Evolutionary conservation across 2,113 vertebrate genomes (phyloP).

Genomic region (Varanus salvator): DNA sequence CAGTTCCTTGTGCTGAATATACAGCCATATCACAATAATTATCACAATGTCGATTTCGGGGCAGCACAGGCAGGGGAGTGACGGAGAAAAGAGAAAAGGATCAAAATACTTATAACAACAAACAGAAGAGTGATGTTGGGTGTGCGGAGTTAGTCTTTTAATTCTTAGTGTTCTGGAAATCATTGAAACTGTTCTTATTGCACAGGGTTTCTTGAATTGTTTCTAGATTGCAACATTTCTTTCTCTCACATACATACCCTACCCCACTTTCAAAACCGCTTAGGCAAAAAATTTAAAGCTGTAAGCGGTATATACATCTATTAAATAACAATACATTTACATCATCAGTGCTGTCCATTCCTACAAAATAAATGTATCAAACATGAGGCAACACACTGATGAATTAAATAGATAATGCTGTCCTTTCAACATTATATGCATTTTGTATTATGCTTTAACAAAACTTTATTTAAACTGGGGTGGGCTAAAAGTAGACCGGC

Average conservation of each 20-base stretch:
- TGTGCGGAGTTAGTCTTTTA: not conserved
- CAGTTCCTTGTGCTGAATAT: not conserved
- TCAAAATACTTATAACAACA: not conserved
- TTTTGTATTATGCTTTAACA: not conserved
- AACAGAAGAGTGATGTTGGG: not conserved
- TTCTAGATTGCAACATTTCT: not conserved
- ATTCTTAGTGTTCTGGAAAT: not conserved
- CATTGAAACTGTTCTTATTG: not conserved
- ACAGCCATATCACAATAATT: not conserved
- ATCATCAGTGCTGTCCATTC: not conserved
- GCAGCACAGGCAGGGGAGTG: not conserved
- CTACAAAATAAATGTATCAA: not conserved
- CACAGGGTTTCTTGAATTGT: not conserved
- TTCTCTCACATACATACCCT: not conserved
- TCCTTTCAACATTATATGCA: constrained; percentile 12
- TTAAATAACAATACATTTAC: not conserved
- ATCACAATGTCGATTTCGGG: not conserved
- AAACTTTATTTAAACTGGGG: not conserved
- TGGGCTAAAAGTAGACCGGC: not conserved
- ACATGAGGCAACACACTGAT: not conserved
- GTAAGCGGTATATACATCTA: too few relatives aligned
- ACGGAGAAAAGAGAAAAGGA: not conserved
- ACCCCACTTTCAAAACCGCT: not conserved
- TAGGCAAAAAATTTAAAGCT: too few relatives aligned
- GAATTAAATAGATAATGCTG: not conserved